Evolutionary conservation across 2,113 vertebrate species (phyloP), one percentile per base, ranked within the genome.

Genomic region (Collichthys lucidus): DNA sequence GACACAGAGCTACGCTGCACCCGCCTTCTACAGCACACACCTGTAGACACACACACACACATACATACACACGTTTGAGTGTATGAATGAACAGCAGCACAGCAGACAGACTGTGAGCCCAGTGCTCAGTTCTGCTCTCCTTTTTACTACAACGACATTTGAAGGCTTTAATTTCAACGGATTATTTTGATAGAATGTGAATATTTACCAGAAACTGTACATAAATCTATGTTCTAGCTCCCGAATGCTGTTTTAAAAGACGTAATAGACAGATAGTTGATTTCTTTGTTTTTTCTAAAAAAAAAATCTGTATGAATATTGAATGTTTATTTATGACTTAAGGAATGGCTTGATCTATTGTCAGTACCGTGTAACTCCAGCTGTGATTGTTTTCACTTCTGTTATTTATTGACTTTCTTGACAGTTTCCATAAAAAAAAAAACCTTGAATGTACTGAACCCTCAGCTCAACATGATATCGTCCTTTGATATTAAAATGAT

Each of bases 21-120:
- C 97, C 0, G 96, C 98, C 40, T 99, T 99, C 94, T 99, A 99
- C 92, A 95, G 97, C 65, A 97, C 97, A 63, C 98, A 99, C 92
- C 96, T 99, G 95, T 98, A 96, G 96, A 86, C 14, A 35, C 68
- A 56, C 55, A 22, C 24, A 42, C 49, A 66, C 40, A 67, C 19
- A n/a, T n/a, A 50, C 35, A 56, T 42, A 47, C 68, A 67, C 35
- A 61, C 63, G 26, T 26, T 26, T 26, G 20, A 49, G 29, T 52
- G 42, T 72, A 1, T 22, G 59, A 24, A 57, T 12, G 56, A 60
- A 82, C 59, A 61, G 71, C 77, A 61, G 63, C 11, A 8, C 42
- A 65, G 40, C 77, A 66, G 85, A 80, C 70, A 50, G 61, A 76
- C 71, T 69, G 81, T 59, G 55, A n/a, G 50, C 10, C 8, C 35